Base-by-base conservation (phyloP, 2,113 vertebrate genomes). In the Colistium nudipinnis region DNA sequence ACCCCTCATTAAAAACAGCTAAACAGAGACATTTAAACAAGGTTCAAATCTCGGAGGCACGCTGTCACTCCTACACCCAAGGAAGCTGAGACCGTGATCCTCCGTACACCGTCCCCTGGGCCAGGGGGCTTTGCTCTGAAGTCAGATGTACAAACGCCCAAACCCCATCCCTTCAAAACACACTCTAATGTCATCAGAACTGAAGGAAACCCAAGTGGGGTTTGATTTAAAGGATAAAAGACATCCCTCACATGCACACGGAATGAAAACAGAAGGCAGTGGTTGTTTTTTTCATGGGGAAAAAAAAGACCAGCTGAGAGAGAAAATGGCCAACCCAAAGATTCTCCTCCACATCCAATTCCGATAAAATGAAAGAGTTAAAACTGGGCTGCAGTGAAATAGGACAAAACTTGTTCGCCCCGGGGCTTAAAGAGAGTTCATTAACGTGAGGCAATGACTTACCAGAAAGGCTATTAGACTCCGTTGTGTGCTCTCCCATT, bases 381-480 rank as follows among this genome's bases (percentile, higher is more conserved):
- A 85, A 84, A 69, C 35, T 45, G 62, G 81, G 67, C 81, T 80
- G 70, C 81, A 70, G 76, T 82, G 78, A 85, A 87, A 88, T 64
- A 81, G 85, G 83, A 85, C 86, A 82, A 86, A 86, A 89, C 77
- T 83, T 74, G 61, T 83, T 82, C 61, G 72, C 85, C 85, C 78
- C 52, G 51, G 82, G 89, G 85, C 85, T 89, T 76, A 81, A 77
- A 87, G 81, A 61, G 76, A 80, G 74, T 86, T 87, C 89, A 89
- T 90, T 89, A 89, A 84, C 76, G 51, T 72, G 73, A 78, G 69
- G 73, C 80, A 85, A 87, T 74, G 80, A 88, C 96, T 97, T 94
- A 99, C 98, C 96, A 96, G 81, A 48, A 99, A 98, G 13, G 97
- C 96, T 80, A 92, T 81, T 88, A 96, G 54, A 79, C 97, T 99